Evolutionary conservation across 2,888 invertebrate genomes (phyloP).

Genomic region (Dromius quadrimaculatus): DNA sequence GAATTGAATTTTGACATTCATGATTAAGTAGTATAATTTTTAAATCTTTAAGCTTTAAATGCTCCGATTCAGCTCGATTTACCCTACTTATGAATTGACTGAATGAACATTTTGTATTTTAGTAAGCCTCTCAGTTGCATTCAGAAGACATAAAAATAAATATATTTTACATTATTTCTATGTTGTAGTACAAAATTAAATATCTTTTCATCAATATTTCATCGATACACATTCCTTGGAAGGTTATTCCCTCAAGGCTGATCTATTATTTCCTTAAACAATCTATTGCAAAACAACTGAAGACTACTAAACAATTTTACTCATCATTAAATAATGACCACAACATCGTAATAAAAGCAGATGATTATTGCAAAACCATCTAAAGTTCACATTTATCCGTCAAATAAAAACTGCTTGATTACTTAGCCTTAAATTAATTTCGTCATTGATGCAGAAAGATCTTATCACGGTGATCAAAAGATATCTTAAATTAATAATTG

Average conservation of each 20-base stretch:
- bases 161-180: no score
- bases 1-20: no score
- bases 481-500: background rate
- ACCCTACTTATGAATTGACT: no score
- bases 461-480: background rate
- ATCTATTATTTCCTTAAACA: background rate
- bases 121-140: no score
- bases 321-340: background rate
- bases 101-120: no score
- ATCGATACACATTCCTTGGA: background rate
- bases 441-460: background rate
- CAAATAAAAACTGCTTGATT: background rate
- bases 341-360: background rate
- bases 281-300: background rate
- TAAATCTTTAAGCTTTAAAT: no score
- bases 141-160: no score
- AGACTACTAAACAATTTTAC: background rate
- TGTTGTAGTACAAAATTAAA: no score
- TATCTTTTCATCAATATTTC: no score
- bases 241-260: background rate
- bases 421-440: constrained; percentile 1
- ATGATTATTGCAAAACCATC: background rate
- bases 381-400: background rate
- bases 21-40: no score
- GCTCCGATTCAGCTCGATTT: no score